These are phyloP conservation scores for Drosophila niveifrons DNA, from an alignment of 2,888 invertebrate genomes.

Conservation along the genomic window DNA sequence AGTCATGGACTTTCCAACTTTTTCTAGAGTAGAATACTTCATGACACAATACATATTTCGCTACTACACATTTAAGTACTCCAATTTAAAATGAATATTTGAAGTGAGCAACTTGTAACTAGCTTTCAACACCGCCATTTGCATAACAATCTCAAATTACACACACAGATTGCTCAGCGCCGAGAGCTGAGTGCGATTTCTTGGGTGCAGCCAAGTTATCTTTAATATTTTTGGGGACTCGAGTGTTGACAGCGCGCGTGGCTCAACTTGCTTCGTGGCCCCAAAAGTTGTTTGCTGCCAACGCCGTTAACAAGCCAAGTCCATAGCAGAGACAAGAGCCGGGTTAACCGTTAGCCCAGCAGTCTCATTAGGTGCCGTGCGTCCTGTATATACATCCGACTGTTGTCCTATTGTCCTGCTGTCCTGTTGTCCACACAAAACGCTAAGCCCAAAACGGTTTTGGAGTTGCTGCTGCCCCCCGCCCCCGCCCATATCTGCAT, in stretches of 20 bases:
- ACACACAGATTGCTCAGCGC: not conserved
- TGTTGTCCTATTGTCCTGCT: slow-evolving; percentile 22
- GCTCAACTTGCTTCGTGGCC: slow-evolving; percentile 16
- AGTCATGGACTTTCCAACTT: no score
- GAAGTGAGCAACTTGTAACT: slow-evolving; percentile 3
- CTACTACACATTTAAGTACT: not conserved
- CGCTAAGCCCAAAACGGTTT: slow-evolving; percentile 43
- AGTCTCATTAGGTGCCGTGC: slow-evolving; percentile 60
- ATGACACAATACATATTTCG: not conserved
- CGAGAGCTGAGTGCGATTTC: not conserved
- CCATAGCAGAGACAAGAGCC: slow-evolving; percentile 58
- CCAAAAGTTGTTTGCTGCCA: slow-evolving; percentile 51
- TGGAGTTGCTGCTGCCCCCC: not conserved
- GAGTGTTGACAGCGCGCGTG: slow-evolving; percentile 49
- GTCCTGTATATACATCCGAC: slow-evolving; percentile 4
- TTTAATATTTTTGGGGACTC: slow-evolving; percentile 2
- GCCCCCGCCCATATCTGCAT: slow-evolving; percentile 28
- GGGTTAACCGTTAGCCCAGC: slow-evolving; percentile 30
- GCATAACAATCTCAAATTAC: not conserved
- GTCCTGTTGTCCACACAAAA: slow-evolving; percentile 38
- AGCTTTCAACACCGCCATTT: slow-evolving; percentile 1
- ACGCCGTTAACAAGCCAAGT: slow-evolving; percentile 68
- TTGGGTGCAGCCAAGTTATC: not conserved
- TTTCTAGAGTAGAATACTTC: not conserved
- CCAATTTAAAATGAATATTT: not conserved